Percentiles rank a stretch among this genome's conserved stretches.
These are phyloP conservation scores for Lapara coniferarum DNA, from an alignment of 2,888 invertebrate species.

Conservation along the genomic window DNA sequence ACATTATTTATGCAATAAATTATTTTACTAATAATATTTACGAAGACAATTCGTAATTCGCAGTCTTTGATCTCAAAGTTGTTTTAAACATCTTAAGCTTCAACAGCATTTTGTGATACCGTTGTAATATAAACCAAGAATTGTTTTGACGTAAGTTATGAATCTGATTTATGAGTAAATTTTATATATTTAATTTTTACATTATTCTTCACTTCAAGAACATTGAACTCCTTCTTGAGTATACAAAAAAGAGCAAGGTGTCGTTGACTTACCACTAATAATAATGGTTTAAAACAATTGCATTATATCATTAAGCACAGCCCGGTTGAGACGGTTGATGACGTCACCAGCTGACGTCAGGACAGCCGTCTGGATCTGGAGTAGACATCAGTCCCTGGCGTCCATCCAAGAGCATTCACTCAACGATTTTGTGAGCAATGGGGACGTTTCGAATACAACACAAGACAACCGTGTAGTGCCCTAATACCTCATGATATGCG, in stretches of 20 bases:
- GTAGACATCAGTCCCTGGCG: conserved; percentile 78
- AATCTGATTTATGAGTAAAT: background rate
- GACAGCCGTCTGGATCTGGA: conserved; percentile 77
- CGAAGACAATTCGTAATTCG: conserved; percentile 8
- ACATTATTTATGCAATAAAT: conserved; percentile 15
- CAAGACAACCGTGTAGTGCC: conserved; percentile 38
- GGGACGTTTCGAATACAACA: conserved; percentile 58
- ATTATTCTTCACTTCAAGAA: background rate
- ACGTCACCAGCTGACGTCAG: conserved; percentile 72
- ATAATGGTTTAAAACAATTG: conserved; percentile 25
- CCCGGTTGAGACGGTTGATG: conserved; percentile 44
- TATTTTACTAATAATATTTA: conserved; percentile 18
- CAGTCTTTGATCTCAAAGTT: conserved; percentile 14
- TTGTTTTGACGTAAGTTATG: background rate
- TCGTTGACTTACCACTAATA: conserved; percentile 27
- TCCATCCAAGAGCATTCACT: conserved; percentile 75
- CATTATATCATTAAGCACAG: conserved; percentile 32
- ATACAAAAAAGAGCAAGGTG: conserved; percentile 15
- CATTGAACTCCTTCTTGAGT: background rate
- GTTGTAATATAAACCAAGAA: background rate
- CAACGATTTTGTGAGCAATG: conserved; percentile 71
- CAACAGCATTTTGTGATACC: conserved; percentile 4
- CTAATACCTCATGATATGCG: conserved; percentile 33
- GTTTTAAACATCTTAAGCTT: conserved; percentile 5
- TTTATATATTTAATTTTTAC: background rate